phyloP scores from a whole-genome alignment of 1,140 invertebrate species.

The honey bee (Apis mellifera) region Amel_HAv3.1 CM009934.2:11067001-11067500 shows the following conservation, averaged over 20 bases:
- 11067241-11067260: constrained; percentile 99
- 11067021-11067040: constrained; percentile 20
- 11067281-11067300: constrained; percentile 97
- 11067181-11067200: constrained; percentile 83
- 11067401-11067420: constrained; percentile 98
- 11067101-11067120: constrained; percentile 83
- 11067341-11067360: constrained; percentile 92
- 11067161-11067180: neutral
- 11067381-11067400: constrained; percentile 99
- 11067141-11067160: constrained; percentile 26
- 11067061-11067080: constrained; percentile 77
- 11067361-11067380: constrained; percentile 96
- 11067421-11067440: constrained; percentile 95
- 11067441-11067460: constrained; percentile 87
- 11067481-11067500: neutral
- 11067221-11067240: constrained; percentile 95
- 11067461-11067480: constrained; percentile 76
- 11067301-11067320: constrained; percentile 97
- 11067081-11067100: constrained; percentile 77
- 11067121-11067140: constrained; percentile 80
- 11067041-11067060: constrained; percentile 79
- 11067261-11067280: constrained; percentile 97
- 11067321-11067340: constrained; percentile 91
- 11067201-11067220: constrained; percentile 90
- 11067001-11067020: constrained; percentile 10